Percentiles rank a stretch among this genome's conserved stretches.
Evolutionary conservation across 2,888 invertebrate genomes (phyloP).

Genomic region (Oxycera nigricornis): DNA sequence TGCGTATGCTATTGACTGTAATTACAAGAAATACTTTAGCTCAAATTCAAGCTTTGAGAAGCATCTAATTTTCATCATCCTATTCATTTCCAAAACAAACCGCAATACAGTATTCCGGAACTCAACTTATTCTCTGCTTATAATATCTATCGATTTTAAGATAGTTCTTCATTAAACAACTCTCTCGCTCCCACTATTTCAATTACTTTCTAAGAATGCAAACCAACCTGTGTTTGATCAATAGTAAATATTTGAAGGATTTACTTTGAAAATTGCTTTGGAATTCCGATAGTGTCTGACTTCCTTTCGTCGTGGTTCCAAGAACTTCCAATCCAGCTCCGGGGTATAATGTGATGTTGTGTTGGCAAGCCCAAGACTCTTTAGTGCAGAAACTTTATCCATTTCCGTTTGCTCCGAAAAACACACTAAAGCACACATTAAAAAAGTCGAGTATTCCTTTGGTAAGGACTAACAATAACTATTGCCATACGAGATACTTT

Average conservation of each 20-base stretch:
- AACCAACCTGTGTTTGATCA: constrained; percentile 11
- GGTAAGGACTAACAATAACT: constrained; percentile 53
- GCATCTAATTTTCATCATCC: too few species aligned
- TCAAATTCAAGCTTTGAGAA: too few species aligned
- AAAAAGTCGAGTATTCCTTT: constrained; percentile 60
- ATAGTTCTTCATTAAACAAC: too few species aligned
- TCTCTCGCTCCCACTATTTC: too few species aligned
- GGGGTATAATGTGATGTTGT: constrained; percentile 55
- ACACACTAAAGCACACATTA: constrained; percentile 56
- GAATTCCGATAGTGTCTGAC: background rate
- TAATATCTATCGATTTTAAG: too few species aligned
- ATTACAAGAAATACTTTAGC: too few species aligned
- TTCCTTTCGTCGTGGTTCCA: background rate
- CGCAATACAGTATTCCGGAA: too few species aligned
- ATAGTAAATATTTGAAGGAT: background rate
- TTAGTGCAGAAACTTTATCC: constrained; percentile 56
- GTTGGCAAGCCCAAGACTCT: constrained; percentile 58
- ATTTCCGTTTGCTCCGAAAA: constrained; percentile 51
- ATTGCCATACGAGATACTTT: background rate
- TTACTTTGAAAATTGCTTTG: background rate
- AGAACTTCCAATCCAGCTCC: background rate
- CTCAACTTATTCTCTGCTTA: too few species aligned
- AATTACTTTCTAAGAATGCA: constrained; percentile 5
- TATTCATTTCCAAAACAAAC: too few species aligned
- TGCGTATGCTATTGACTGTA: too few species aligned